Conservation (phyloP, 2,888 invertebrate species). For the Mythimna vitellina region DNA sequence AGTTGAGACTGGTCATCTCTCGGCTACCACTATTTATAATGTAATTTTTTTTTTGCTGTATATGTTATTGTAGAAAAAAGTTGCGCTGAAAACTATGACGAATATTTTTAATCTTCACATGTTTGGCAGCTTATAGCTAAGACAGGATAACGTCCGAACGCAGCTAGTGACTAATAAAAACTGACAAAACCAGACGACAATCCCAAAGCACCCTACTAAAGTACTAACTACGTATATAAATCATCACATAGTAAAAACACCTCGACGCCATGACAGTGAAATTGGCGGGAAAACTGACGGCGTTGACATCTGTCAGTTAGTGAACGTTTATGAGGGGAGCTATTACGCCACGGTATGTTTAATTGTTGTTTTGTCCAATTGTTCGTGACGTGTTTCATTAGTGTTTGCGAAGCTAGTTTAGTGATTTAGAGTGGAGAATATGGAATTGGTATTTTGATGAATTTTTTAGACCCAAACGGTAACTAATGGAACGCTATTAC, state of each 20-base stretch:
- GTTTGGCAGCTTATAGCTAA: too few relatives aligned
- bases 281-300: conserved; percentile 80
- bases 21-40: too few relatives aligned
- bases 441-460: conserved; percentile 21
- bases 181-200: conserved; percentile 1
- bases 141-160: too few relatives aligned
- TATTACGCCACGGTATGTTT: conserved; percentile 69
- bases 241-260: conserved; percentile 51
- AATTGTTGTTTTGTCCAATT: conserved; percentile 71
- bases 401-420: conserved; percentile 52
- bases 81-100: too few relatives aligned
- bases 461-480: neutral
- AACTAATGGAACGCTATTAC: too few relatives aligned
- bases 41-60: too few relatives aligned
- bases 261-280: conserved; percentile 63
- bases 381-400: conserved; percentile 62
- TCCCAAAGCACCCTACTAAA: conserved; percentile 26
- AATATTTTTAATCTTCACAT: too few relatives aligned
- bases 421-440: conserved; percentile 41
- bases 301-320: conserved; percentile 77
- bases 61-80: too few relatives aligned
- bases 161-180: too few relatives aligned
- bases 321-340: conserved; percentile 72
- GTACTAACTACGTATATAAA: conserved; percentile 49
- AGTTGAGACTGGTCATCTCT: too few relatives aligned